Evolutionary conservation across 2,797 vertebrate species (phyloP), one percentile per base, ranked within the genome.

Genomic region (Siniperca scherzeri): DNA sequence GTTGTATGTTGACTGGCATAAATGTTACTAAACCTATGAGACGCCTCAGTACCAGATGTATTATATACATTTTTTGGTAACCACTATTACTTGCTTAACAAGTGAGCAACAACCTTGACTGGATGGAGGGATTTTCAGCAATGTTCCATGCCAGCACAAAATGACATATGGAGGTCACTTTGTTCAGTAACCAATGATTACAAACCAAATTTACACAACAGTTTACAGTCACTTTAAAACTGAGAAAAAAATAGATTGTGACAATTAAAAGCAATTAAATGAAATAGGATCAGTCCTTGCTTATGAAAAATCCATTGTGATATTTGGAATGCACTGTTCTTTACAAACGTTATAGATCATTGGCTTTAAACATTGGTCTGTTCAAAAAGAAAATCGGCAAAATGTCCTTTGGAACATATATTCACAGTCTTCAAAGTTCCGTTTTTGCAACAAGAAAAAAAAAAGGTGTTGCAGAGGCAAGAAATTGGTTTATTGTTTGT

Each of bases 381-480:
- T 96, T 96, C 81, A 93, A 94, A 95, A 94, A 92, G 57, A 91
- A 95, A 94, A 93, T 94, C 91, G 78, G 91, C 93, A 95, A 96
- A 96, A 96, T 96, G 95, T 97, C 96, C 95, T 96, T 96, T 96
- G 96, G 96, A 96, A 97, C 97, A 97, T 95, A 97, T 94, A 95
- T 97, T 98, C 98, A 98, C 97, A 97, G 98, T 98, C 97, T 98
- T 97, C 97, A 94, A 97, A 98, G 97, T 98, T 98, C 98, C 97
- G 97, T 98, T 96, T 98, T 97, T 97, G 96, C 96, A 98, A 97
- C 96, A 96, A 96, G 94, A 95, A 95, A 94, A 94, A 94, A 95
- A 94, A 95, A 95, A 92, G 81, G 79, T 91, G 94, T 95, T 93
- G 95, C 95, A 92, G 95, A 96, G 96, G 95, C 94, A 96, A 94